A percentile compares a stretch with the other conserved stretches of the same genome.
phyloP scores from a whole-genome alignment of 2,113 vertebrate species.

The Microcebus jonahi region DNA sequence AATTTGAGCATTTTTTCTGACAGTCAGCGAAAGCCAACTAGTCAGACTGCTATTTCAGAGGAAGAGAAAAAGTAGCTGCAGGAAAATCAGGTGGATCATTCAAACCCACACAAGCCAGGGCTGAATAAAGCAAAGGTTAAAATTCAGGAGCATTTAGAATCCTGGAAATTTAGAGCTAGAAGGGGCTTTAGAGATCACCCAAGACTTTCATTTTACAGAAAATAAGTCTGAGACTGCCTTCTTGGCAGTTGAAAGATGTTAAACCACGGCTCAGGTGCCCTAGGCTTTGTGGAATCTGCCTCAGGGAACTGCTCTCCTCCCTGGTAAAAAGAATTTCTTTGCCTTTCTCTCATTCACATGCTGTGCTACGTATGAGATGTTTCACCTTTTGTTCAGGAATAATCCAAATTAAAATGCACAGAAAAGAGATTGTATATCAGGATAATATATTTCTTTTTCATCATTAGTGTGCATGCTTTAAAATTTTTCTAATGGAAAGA shows the following conservation, averaged over 20 bases:
- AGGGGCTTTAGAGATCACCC: not conserved
- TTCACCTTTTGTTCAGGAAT: not conserved
- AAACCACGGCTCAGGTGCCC: not conserved
- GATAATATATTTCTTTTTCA: not conserved
- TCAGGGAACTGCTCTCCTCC: not conserved
- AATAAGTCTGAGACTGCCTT: not conserved
- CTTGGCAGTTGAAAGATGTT: not conserved
- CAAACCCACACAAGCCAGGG: not conserved
- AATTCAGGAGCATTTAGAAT: not conserved
- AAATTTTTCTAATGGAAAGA: not conserved
- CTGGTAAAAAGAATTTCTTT: not conserved
- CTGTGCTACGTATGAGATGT: not conserved
- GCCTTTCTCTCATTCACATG: not conserved
- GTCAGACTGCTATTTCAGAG: not conserved
- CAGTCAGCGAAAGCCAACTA: not conserved
- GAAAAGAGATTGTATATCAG: not conserved
- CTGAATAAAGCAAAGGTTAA: slow-evolving; percentile 6
- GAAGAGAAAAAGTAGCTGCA: not conserved
- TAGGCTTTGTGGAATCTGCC: not conserved
- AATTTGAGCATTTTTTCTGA: not conserved
- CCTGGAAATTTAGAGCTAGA: not conserved
- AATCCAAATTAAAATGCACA: not conserved
- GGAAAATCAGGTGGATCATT: not conserved
- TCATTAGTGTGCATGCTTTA: not conserved
- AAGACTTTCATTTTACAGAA: not conserved